Conservation (phyloP, 2,888 invertebrate genomes). For the Gasteruption jaculator region DNA sequence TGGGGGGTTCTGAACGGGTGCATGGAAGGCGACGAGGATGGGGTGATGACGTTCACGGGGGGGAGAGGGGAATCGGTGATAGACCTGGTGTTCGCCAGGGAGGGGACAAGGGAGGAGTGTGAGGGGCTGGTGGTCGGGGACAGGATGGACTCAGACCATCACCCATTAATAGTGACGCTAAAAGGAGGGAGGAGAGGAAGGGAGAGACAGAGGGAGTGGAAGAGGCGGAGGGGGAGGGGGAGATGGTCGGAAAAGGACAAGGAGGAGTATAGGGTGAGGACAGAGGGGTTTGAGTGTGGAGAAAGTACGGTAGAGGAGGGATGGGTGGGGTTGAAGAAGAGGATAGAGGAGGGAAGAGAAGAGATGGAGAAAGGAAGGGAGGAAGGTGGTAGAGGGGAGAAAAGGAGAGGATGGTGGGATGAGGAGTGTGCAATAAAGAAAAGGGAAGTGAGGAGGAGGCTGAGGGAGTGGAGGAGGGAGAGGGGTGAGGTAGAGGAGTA, state of each 20-base stretch:
- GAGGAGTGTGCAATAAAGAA: constrained; percentile 2
- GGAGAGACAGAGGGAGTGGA: constrained; percentile 5
- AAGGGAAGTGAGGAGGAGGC: constrained; percentile 6
- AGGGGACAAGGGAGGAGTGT: constrained; percentile 3
- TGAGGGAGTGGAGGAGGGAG: constrained; percentile 16
- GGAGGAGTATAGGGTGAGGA: neutral
- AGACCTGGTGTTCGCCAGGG: constrained; percentile 1
- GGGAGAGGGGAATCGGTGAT: constrained; percentile 5
- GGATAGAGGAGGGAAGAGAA: neutral
- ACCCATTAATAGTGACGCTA: constrained; percentile 7
- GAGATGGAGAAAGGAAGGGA: neutral
- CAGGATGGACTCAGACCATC: constrained; percentile 6
- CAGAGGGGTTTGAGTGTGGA: neutral
- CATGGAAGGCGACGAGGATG: constrained; percentile 6
- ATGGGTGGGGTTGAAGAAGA: neutral
- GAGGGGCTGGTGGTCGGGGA: constrained; percentile 2
- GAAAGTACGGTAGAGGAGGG: neutral
- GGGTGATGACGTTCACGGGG: constrained; percentile 3
- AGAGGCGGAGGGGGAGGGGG: neutral
- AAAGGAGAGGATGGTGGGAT: neutral
- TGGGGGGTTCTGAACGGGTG: constrained; percentile 6
- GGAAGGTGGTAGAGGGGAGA: constrained; percentile 1
- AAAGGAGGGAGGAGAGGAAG: no score
- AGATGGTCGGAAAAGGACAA: neutral
- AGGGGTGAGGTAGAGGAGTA: constrained; percentile 12